Percentiles rank a stretch among this genome's conserved stretches.
Conservation (phyloP, 2,113 vertebrate genomes). For the Scalopus aquaticus region DNA sequence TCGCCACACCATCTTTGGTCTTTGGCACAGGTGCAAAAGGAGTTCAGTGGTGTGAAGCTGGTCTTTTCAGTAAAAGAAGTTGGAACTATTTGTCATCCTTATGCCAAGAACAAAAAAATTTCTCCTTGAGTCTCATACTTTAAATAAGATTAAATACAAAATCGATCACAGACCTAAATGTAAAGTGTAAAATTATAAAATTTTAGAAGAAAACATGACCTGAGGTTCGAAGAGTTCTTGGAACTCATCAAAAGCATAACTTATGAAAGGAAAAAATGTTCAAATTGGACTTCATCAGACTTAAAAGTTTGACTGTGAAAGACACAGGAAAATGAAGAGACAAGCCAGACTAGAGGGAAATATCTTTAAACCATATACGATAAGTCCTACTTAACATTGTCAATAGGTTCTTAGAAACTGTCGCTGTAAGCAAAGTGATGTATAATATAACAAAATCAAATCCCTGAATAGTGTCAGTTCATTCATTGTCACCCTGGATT, state of each 20-base stretch:
- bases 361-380: background rate
- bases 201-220: background rate
- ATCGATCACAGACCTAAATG: background rate
- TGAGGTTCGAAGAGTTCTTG: background rate
- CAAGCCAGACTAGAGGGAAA: background rate
- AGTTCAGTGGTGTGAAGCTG: background rate
- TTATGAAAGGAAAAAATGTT: background rate
- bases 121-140: background rate
- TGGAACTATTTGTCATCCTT: background rate
- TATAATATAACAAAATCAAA: no score
- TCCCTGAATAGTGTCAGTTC: no score
- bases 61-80: background rate
- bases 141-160: no score
- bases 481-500: no score
- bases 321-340: background rate
- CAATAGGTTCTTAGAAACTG: no score
- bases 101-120: background rate
- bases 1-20: background rate
- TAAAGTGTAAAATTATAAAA: conserved; percentile 3
- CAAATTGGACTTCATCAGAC: background rate
- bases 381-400: no score
- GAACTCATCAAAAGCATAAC: background rate
- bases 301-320: background rate
- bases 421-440: no score
- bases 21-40: background rate